Evolutionary conservation across 2,888 invertebrate genomes (phyloP), one percentile per base, ranked within the genome.

Genomic region (Chelonus formosanus): DNA sequence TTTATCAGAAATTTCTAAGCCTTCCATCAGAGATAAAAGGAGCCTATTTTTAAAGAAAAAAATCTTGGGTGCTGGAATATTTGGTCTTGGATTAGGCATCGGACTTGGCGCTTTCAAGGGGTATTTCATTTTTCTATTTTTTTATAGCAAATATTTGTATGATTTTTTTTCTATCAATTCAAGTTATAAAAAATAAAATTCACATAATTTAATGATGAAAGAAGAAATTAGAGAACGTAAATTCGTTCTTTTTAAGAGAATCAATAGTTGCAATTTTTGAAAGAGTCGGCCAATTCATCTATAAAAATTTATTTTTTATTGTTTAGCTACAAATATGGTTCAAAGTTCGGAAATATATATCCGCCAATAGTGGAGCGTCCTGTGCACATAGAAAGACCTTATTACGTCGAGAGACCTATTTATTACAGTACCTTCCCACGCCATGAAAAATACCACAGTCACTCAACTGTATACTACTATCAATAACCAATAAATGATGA

Each of bases 41-140:
- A 83, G 82, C 6, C 67, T 83, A 3, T 75, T 83, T 10, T 70
- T 83, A 6, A 83, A 82, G 70, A 83, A 83, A 67, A 83, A 83
- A 65, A 60, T 83, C 1, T 66, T 83, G 10, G 83, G 82, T 0
- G 83, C 83, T 7, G 83, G 83, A 31, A 74, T 83, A 4, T 71
- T 83, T 5, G 83, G 82, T 5, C 80, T 83, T 34, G 83, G 83
- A 7, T 74, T 83, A 3, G 83, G 83, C 1, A 67, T 77, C 20
- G 75, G 20, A 20, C 20, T 20, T 20, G 20, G 20, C 2, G 20
- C 20, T 20, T 20, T 20, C 1, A 20, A 20, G 20, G 20, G 20
- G 20, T 20, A 20, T 20, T 20, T 20, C 20, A 20, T 2, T 20
- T 20, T 20, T 20, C 1, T 20, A 20, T 20, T 20, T 20, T 20